These are phyloP conservation scores for Sinocyclocheilus rhinocerous DNA, from an alignment of 2,113 vertebrate genomes.

Conservation along the genomic window DNA sequence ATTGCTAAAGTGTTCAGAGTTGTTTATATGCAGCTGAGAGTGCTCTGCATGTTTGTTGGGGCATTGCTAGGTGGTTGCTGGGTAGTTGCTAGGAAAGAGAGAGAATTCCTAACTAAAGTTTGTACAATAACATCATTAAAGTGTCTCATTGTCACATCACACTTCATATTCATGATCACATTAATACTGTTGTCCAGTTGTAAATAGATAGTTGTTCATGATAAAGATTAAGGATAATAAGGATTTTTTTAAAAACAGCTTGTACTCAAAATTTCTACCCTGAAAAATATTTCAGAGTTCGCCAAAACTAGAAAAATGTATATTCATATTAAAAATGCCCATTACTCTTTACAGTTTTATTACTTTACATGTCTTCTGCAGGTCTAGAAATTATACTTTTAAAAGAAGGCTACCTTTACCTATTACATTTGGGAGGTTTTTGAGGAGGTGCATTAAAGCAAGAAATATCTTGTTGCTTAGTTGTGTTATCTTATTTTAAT, in stretches of 20 bases:
- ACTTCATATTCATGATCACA: constrained; percentile 39
- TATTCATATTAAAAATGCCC: neutral
- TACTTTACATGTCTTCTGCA: neutral
- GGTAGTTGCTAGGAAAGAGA: neutral
- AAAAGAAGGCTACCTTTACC: no score
- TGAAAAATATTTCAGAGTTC: neutral
- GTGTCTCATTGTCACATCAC: constrained; percentile 21
- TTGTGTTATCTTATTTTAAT: neutral
- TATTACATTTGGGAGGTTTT: no score
- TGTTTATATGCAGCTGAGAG: no score
- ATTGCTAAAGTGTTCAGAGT: neutral
- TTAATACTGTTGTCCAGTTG: no score
- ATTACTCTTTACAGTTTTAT: no score
- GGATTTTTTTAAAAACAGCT: neutral
- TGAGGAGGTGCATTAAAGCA: neutral
- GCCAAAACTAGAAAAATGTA: neutral
- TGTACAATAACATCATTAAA: neutral
- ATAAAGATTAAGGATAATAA: neutral
- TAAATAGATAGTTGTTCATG: neutral
- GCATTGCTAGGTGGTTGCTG: no score
- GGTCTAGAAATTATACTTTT: neutral
- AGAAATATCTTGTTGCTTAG: neutral
- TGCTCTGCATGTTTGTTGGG: no score
- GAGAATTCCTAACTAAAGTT: neutral
- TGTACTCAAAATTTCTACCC: neutral